Evolutionary conservation across 2,888 invertebrate species (phyloP), one percentile per base, ranked within the genome.

Genomic region (Phoenoteleia sp.): DNA sequence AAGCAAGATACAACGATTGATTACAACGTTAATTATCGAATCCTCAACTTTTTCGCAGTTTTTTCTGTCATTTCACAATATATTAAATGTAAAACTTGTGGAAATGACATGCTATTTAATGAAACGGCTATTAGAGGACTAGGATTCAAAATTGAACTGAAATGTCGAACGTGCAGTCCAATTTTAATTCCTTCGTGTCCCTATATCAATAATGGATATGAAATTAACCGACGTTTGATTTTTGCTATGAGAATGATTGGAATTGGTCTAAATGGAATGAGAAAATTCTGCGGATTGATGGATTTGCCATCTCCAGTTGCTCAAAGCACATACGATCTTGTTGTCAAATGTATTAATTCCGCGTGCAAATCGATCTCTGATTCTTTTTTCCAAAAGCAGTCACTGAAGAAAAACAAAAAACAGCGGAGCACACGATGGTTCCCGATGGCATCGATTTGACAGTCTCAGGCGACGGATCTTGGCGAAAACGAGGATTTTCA

Each of bases 21-120:
- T 19, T 7, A 36, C 33, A 36, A 15, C 17, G 19, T 58, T 36
- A 33, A 58, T 58, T 58, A 58, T 81, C 69, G 85, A 77, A 87
- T 87, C 76, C 49, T 84, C 7, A 85, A 87, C 42, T 88, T 87
- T 77, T 75, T 86, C n/a, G 71, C 77, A 3, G 84, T 86, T 36
- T 87, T 87, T 80, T 39, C 85, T 23, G 81, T 81, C 17, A 86
- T 88, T 72, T 67, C 75, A 17, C 72, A 84, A 42, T 56, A 52
- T 74, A 66, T 86, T 6, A 76, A 84, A 62, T 86, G 86, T 67
- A 85, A 86, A 74, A 54, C 15, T n/a, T 89, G 88, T 62, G 52
- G 84, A 23, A 86, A 82, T 11, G 71, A 84, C 7, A 45, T 84
- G 3, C 15, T 52, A 54, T 84, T 84, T 21, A 27, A 49, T 4